phyloP scores from a whole-genome alignment of 2,888 invertebrate species.

The Antitype chi region DNA sequence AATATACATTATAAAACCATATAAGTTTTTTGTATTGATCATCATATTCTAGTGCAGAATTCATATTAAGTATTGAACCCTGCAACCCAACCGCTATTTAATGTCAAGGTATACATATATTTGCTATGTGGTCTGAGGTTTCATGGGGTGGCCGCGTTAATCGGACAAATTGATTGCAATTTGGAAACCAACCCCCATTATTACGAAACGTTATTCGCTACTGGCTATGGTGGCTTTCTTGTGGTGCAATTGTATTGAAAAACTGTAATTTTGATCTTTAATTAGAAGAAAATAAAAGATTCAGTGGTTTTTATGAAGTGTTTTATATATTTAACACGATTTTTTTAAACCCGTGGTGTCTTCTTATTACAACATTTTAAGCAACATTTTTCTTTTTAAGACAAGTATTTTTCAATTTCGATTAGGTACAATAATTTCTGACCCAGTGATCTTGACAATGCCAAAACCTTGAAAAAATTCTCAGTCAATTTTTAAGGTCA shows the following conservation, averaged over 20 bases:
- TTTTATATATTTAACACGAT: too few species aligned
- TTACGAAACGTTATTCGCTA: slow-evolving; percentile 61
- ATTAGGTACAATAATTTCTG: too few species aligned
- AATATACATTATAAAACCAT: too few species aligned
- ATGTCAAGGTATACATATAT: slow-evolving; percentile 34
- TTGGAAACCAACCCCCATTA: slow-evolving; percentile 60
- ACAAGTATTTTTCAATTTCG: background rate
- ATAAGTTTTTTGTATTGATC: too few species aligned
- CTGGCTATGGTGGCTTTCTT: slow-evolving; percentile 40
- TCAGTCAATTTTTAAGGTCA: too few species aligned
- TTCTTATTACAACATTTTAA: background rate
- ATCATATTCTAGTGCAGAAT: background rate
- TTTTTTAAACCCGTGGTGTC: background rate
- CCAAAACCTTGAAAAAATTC: background rate
- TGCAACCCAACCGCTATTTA: slow-evolving; percentile 19
- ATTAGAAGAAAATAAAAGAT: background rate
- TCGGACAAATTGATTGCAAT: slow-evolving; percentile 63
- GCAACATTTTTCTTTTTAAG: too few species aligned
- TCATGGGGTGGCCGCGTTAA: slow-evolving; percentile 57
- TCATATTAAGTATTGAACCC: background rate
- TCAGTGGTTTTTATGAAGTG: background rate
- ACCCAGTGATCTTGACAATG: too few species aligned
- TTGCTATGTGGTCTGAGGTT: slow-evolving; percentile 59
- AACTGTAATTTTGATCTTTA: slow-evolving; percentile 10
- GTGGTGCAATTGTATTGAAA: slow-evolving; percentile 14